These are phyloP conservation scores for Caenorhabditis latens DNA, from an alignment of 1,140 invertebrate species.

Conservation along the genomic window DNA sequence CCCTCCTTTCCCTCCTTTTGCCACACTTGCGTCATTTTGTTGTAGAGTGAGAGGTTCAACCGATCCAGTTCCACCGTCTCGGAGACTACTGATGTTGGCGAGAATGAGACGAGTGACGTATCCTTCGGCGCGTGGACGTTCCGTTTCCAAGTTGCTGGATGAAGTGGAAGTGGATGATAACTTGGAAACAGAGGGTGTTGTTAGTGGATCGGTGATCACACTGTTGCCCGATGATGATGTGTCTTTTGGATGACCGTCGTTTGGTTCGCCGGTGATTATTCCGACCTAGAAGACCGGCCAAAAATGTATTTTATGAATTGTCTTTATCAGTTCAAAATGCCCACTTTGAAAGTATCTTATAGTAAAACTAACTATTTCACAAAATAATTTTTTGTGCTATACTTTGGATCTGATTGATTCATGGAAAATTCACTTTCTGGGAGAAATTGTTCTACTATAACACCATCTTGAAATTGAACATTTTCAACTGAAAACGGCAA, in stretches of 20 bases:
- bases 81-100: slow-evolving; percentile 41
- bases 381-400: no score
- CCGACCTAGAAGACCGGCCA: neutral
- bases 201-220: slow-evolving; percentile 34
- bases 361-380: no score
- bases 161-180: slow-evolving; percentile 19
- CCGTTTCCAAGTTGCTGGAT: slow-evolving; percentile 13
- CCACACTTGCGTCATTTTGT: slow-evolving; percentile 47
- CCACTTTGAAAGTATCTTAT: no score
- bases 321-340: neutral
- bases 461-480: neutral
- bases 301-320: no score
- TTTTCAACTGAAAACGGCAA: neutral
- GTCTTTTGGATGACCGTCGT: slow-evolving; percentile 36
- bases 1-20: neutral
- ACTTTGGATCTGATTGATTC: no score
- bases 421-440: no score
- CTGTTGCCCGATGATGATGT: slow-evolving; percentile 17
- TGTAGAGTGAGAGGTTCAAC: slow-evolving; percentile 39
- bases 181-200: slow-evolving; percentile 33
- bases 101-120: slow-evolving; percentile 48
- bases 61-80: slow-evolving; percentile 26
- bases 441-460: no score
- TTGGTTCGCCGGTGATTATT: slow-evolving; percentile 58
- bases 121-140: slow-evolving; percentile 32